phyloP scores from a whole-genome alignment of 2,113 vertebrate species.

The Erythrolamprus reginae region DNA sequence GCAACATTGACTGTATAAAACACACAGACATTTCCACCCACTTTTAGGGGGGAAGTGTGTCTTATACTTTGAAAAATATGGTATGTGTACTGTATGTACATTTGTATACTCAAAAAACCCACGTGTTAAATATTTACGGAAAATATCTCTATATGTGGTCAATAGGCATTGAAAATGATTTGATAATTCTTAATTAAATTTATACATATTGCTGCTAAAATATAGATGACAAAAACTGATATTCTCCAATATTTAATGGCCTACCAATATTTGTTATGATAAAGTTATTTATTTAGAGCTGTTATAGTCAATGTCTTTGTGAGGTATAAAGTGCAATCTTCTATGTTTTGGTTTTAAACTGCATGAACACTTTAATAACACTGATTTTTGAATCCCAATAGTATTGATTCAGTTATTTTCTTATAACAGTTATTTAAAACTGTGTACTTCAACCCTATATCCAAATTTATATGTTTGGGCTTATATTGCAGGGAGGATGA shows the following conservation, averaged over 20 bases:
- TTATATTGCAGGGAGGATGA: not conserved
- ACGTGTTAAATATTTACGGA: not conserved
- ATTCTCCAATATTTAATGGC: not conserved
- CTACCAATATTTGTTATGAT: not conserved
- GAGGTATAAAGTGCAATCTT: not conserved
- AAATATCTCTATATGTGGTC: not conserved
- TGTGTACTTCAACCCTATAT: not conserved
- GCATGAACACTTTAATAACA: not conserved
- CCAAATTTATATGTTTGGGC: not conserved
- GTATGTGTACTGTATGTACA: not conserved
- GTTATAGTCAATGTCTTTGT: not conserved
- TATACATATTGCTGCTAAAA: not conserved
- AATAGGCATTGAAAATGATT: not conserved
- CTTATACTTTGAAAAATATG: too few relatives aligned
- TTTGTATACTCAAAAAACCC: not conserved
- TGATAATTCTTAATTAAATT: not conserved
- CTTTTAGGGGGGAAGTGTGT: too few relatives aligned
- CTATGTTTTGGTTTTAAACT: not conserved
- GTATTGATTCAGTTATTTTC: not conserved
- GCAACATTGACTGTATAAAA: too few relatives aligned
- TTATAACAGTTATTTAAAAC: not conserved
- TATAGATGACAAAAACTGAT: not conserved
- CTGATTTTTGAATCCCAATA: not conserved
- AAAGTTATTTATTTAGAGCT: not conserved
- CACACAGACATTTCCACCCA: too few relatives aligned